Percentiles rank a stretch among this genome's conserved stretches.
Evolutionary conservation across 1,140 invertebrate genomes (phyloP).

Genomic region (Ptiloglossa arizonensis): DNA sequence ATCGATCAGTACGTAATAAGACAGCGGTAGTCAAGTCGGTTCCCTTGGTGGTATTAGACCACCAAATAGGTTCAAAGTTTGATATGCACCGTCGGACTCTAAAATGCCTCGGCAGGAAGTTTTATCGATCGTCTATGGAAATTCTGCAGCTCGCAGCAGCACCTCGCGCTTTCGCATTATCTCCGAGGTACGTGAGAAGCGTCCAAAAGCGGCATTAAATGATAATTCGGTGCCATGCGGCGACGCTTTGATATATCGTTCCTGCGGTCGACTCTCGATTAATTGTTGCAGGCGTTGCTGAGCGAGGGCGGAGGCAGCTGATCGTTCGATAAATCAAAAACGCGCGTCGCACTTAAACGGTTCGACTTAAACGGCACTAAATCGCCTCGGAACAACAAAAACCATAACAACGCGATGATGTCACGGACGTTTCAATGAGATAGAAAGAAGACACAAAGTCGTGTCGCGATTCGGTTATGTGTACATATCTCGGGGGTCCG

Average conservation of each 20-base stretch:
- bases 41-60: neutral
- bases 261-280: neutral
- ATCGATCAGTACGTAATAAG: conserved; percentile 6
- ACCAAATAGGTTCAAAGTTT: conserved; percentile 23
- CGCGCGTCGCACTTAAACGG: neutral
- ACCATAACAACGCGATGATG: conserved; percentile 20
- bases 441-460: neutral
- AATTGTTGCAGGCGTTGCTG: neutral
- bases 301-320: neutral
- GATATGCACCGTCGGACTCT: neutral
- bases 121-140: conserved; percentile 36
- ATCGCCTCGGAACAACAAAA: conserved; percentile 4
- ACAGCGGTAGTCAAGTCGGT: neutral
- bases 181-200: neutral
- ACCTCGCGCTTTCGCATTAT: neutral
- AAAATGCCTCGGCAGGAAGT: conserved; percentile 1
- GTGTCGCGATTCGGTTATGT: neutral
- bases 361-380: no score
- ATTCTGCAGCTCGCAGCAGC: neutral
- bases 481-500: neutral
- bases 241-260: neutral
- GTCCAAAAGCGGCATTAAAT: conserved; percentile 5
- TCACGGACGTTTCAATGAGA: neutral
- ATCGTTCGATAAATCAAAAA: neutral
- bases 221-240: conserved; percentile 1